A percentile compares a stretch with the other conserved stretches of the same genome.
Evolutionary conservation across 2,888 invertebrate species (phyloP).

Genomic region (Auanema freiburgensis): DNA sequence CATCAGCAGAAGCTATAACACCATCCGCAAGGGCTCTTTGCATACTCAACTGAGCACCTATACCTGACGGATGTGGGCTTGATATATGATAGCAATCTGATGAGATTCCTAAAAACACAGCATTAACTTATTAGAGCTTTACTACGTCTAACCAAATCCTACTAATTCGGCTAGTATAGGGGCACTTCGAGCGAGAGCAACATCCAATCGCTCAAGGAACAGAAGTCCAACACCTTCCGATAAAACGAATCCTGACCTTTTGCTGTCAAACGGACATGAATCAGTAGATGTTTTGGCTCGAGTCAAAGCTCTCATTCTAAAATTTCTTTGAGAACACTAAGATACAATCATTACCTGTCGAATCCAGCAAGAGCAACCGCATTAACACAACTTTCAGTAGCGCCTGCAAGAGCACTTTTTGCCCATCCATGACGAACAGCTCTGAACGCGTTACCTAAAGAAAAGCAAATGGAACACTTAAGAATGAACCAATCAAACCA

Average conservation of each 20-base stretch:
- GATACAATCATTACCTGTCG: constrained; percentile 23
- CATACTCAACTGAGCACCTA: constrained; percentile 86
- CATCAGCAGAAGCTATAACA: constrained; percentile 13
- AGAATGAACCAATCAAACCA: constrained; percentile 68
- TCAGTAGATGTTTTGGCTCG: constrained; percentile 67
- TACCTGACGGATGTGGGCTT: constrained; percentile 84
- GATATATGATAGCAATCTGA: constrained; percentile 83
- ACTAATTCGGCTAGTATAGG: constrained; percentile 85
- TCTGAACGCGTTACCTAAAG: constrained; percentile 34
- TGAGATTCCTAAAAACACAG: constrained; percentile 24
- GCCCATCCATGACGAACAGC: constrained; percentile 72
- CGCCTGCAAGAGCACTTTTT: constrained; percentile 51
- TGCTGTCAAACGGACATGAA: constrained; percentile 89
- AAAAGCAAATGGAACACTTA: neutral
- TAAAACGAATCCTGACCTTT: constrained; percentile 85
- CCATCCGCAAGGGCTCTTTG: constrained; percentile 79
- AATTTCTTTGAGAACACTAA: constrained; percentile 1
- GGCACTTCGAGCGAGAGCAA: constrained; percentile 79
- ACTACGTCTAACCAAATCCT: constrained; percentile 93
- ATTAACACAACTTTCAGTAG: constrained; percentile 51
- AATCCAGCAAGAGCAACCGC: constrained; percentile 49
- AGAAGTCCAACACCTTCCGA: constrained; percentile 82
- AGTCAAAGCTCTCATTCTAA: constrained; percentile 47
- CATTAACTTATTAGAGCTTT: neutral
- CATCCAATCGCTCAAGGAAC: constrained; percentile 83